Evolutionary conservation across 2,113 vertebrate genomes (phyloP).

Genomic region (Hemibagrus wyckioides): DNA sequence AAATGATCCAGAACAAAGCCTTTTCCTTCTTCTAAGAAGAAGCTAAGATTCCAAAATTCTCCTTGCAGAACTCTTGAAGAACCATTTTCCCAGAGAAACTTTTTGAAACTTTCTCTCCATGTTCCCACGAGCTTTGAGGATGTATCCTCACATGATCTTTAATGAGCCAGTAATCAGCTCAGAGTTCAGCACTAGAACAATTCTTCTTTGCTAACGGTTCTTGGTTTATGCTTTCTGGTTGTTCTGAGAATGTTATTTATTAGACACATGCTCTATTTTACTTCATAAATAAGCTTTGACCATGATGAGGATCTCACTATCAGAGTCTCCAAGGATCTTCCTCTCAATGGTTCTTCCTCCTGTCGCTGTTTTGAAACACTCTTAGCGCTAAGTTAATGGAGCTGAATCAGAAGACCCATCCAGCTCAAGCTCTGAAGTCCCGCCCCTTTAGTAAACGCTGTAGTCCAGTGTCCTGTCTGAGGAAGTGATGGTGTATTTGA

Average conservation of each 20-base stretch:
- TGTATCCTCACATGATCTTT: background rate
- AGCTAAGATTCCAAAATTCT: background rate
- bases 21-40: background rate
- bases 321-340: background rate
- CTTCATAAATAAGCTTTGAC: background rate
- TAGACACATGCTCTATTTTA: too few relatives aligned
- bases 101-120: background rate
- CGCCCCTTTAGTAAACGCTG: background rate
- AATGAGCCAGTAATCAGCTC: background rate
- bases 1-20: background rate
- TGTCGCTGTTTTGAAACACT: background rate
- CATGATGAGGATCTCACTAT: background rate
- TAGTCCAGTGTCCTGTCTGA: background rate
- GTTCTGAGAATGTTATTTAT: background rate
- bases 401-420: background rate
- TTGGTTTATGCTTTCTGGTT: background rate
- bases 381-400: background rate
- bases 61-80: background rate
- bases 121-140: background rate
- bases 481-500: background rate
- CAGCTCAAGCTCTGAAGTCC: background rate
- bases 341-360: background rate
- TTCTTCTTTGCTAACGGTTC: background rate
- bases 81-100: background rate
- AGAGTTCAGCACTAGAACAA: background rate